Evolutionary conservation across 1,140 invertebrate genomes (phyloP), one percentile per base, ranked within the genome.

Genomic region (Tetramorium alpestre): DNA sequence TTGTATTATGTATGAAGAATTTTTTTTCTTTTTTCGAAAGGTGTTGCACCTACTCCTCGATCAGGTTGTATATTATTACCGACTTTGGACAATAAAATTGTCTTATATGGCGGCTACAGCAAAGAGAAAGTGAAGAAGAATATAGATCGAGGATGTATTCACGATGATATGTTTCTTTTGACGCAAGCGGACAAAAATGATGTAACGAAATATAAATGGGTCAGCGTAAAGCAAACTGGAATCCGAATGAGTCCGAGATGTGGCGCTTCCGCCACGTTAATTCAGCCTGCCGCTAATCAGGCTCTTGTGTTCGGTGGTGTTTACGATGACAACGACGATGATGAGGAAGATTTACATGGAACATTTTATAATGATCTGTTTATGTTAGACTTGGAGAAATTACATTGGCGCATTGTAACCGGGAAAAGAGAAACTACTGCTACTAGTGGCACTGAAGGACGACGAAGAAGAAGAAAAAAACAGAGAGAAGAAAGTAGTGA

Each of bases 61-160:
- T 98, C 98, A 47, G 98, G 97, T 11, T 98, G 97, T 93, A 96
- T 97, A 75, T 72, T 95, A 49, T 85, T 95, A 41, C 92, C 94
- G 18, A 94, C 92, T 41, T 72, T 91, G 44, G 94, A 95, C 51
- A 93, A 93, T 54, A 95, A 94, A 89, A 95, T 99, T 47, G 91
- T 98, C 22, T 95, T 99, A 54, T 98, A 98, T 96, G 98, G 98
- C 11, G 98, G 98, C 0, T 99, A 99, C 94, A 98, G 97, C 82
- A 98, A 98, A 95, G 96, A 98, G 92, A 96, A 96, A 94, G 91
- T 98, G 84, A 97, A 98, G 94, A 97, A 98, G 95, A 96, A 98
- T 93, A 96, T 97, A 2, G 98, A 99, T 92, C 97, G 97, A 64
- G 98, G 98, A 38, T 95, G 96, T 38, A 96, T 97, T 7, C 97